Conservation (phyloP, 2,797 vertebrate species). For the Clarias fuscus region DNA sequence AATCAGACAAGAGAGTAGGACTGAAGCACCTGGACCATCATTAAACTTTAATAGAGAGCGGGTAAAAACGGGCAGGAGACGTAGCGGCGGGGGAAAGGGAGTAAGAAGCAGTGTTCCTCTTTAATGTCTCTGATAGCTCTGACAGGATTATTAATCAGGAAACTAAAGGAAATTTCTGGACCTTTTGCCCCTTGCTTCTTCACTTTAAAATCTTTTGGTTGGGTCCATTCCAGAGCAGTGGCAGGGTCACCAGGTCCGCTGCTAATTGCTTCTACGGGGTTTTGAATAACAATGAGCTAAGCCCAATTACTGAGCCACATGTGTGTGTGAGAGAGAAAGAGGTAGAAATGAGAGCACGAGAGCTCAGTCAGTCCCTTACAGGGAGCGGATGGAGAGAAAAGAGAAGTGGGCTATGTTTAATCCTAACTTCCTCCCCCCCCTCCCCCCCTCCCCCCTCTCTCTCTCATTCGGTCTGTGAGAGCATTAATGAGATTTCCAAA, state of each 20-base stretch:
- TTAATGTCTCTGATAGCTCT: slow-evolving; percentile 91
- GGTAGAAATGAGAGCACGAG: slow-evolving; percentile 56
- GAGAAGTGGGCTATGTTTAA: slow-evolving; percentile 59
- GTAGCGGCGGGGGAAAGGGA: slow-evolving; percentile 65
- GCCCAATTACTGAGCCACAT: slow-evolving; percentile 79
- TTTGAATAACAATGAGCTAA: slow-evolving; percentile 78
- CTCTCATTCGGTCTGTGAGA: slow-evolving; percentile 67
- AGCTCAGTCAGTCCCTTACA: slow-evolving; percentile 50
- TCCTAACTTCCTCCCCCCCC: slow-evolving; percentile 58
- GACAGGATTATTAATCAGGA: slow-evolving; percentile 96
- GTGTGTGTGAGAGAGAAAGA: slow-evolving; percentile 59
- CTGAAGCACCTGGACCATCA: slow-evolving; percentile 85
- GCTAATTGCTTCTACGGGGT: slow-evolving; percentile 86
- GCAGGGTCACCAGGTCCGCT: slow-evolving; percentile 75
- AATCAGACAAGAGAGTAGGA: slow-evolving; percentile 95
- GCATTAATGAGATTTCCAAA: slow-evolving; percentile 83
- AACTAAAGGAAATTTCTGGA: slow-evolving; percentile 84
- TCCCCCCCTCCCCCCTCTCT: slow-evolving; percentile 68
- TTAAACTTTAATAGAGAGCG: slow-evolving; percentile 97
- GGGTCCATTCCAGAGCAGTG: slow-evolving; percentile 74
- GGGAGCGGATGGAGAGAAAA: slow-evolving; percentile 59
- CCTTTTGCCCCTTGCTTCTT: slow-evolving; percentile 80
- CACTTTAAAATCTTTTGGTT: slow-evolving; percentile 76
- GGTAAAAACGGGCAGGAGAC: slow-evolving; percentile 75
- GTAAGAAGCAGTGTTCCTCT: slow-evolving; percentile 82